Percentiles rank a stretch among this genome's conserved stretches.
Conservation (phyloP, 2,113 vertebrate genomes). For the Gymnarchus niloticus region DNA sequence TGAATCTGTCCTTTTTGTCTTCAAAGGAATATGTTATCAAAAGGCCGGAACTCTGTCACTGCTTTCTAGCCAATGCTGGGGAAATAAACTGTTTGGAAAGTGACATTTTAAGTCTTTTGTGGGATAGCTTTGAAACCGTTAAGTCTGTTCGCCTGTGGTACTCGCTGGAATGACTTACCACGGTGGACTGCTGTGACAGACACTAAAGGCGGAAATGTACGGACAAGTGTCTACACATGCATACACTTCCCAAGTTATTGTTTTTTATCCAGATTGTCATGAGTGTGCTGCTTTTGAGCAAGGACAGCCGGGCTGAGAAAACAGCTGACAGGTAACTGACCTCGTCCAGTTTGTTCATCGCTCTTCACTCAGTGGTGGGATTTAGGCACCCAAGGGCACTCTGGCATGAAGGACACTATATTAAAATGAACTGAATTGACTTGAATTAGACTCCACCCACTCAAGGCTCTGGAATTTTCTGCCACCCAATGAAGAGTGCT, state of each 20-base stretch:
- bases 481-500: not conserved
- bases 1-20: not conserved
- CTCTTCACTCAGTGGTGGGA: not conserved
- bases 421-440: not conserved
- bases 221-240: not conserved
- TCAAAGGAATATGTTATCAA: constrained; percentile 9
- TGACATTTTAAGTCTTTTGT: not conserved
- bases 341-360: not conserved
- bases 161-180: not conserved
- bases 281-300: too few species aligned
- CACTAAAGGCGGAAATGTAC: not conserved
- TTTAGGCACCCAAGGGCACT: not conserved
- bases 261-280: not conserved
- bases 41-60: not conserved
- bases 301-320: too few species aligned
- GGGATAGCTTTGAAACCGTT: not conserved
- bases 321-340: not conserved
- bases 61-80: not conserved
- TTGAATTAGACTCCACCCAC: not conserved
- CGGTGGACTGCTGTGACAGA: not conserved
- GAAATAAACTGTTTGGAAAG: not conserved
- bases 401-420: not conserved
- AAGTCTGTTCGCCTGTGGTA: not conserved
- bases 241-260: not conserved
- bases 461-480: not conserved